Evolutionary conservation across 2,888 invertebrate genomes (phyloP), one percentile per base, ranked within the genome.

Genomic region (Mythimna pallens): DNA sequence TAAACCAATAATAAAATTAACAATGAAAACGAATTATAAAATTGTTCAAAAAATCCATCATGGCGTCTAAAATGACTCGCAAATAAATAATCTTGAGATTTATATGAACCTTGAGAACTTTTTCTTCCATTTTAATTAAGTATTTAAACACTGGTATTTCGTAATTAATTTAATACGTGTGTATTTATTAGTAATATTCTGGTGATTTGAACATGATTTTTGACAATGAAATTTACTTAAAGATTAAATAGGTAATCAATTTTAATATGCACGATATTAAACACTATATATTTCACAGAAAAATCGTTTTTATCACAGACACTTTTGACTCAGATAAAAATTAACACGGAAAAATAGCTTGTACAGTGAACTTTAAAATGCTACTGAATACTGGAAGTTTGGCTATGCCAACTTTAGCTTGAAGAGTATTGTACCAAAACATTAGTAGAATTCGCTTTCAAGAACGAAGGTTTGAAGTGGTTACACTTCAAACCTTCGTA

Each of bases 371-470:
- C 14, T 47, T 47, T 47, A 20, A 17, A 47, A 47, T 47, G 7
- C 2, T 17, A 7, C 47, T 1, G 22, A 36, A 57, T 65, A 80
- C 66, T 62, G 76, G 36, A 40, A 65, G 58, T 12, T 67, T 70
- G 58, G 52, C 43, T n/a, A 12, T 22, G 22, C 47, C 9, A 36
- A 40, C 20, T 40, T 67, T 12, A 12, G 1, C 3, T 40, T 20
- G 9, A 57, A 83, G 57, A 22, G 54, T 47, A 8, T 63, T 80
- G 74, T 76, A 83, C 80, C 83, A 82, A 71, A 87, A 87, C 82
- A 87, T 84, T 80, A 50, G 78, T 72, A 87, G 82, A 86, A 61
- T 82, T 79, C 77, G 66, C 14, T 25, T 73, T 80, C 76, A 66
- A 83, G 65, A 54, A 12, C 72, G n/a, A n/a, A n/a, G n/a, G n/a